Percentiles rank a stretch among this genome's conserved stretches.
Conservation (phyloP, 2,113 vertebrate species). For the Daboia siamensis region DNA sequence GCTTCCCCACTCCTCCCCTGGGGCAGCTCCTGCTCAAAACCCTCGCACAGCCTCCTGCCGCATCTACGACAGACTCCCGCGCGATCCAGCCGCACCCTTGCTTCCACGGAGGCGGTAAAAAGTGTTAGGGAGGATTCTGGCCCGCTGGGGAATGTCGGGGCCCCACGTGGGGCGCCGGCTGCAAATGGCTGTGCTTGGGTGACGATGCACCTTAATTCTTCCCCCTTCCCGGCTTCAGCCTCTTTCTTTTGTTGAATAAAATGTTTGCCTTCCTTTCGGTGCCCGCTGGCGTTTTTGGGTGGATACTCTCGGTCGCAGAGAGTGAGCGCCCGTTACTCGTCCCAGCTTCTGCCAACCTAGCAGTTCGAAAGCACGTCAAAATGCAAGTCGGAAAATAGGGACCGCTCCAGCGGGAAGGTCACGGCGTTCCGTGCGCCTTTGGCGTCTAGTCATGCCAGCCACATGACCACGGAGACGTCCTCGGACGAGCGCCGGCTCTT, state of each 20-base stretch:
- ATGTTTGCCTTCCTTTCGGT: neutral
- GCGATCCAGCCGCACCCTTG: rapidly evolving
- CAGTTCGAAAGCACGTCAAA: neutral
- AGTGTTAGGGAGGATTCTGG: neutral
- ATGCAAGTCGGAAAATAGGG: no score
- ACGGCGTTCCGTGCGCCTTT: no score
- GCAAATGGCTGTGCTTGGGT: neutral
- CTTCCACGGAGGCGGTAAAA: neutral
- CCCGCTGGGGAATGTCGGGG: neutral
- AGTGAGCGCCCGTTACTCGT: no score
- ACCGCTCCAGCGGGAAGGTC: no score
- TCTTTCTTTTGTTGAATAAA: conserved; percentile 21
- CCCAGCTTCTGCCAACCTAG: no score
- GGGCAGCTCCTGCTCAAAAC: neutral
- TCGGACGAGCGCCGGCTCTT: no score
- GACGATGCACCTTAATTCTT: neutral
- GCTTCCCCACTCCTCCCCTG: neutral
- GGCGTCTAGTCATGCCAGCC: no score
- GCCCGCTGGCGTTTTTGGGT: neutral
- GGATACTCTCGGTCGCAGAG: no score
- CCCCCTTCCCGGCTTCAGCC: neutral
- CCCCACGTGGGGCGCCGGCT: rapidly evolving
- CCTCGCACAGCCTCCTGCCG: neutral
- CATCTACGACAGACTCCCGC: neutral
- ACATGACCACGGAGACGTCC: no score